Evolutionary conservation across 2,888 invertebrate genomes (phyloP).

Genomic region (Tillus elongatus): DNA sequence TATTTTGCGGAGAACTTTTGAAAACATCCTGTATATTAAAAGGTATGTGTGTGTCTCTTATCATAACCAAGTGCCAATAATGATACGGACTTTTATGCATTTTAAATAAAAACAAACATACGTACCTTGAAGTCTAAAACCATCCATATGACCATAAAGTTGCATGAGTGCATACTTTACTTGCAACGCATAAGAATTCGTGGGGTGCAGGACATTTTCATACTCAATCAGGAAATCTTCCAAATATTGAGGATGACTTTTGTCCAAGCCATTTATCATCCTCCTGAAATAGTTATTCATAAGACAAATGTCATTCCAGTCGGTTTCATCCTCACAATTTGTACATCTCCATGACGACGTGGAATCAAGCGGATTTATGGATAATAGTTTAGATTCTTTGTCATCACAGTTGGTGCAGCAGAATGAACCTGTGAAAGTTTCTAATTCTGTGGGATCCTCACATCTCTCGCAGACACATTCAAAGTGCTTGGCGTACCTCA

Average conservation of each 20-base stretch:
- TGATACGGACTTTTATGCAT: too few species aligned
- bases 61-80: too few species aligned
- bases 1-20: too few species aligned
- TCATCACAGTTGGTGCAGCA: slow-evolving; percentile 44
- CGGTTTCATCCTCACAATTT: slow-evolving; percentile 49
- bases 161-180: slow-evolving; percentile 60
- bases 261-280: slow-evolving; percentile 49
- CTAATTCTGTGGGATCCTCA: slow-evolving; percentile 57
- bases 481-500: slow-evolving; percentile 55
- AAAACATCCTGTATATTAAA: too few species aligned
- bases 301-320: slow-evolving; percentile 51
- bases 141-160: too few species aligned
- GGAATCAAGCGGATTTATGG: slow-evolving; percentile 52
- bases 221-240: slow-evolving; percentile 56
- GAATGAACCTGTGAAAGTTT: slow-evolving; percentile 48
- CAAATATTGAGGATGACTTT: slow-evolving; percentile 44
- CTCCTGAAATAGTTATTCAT: slow-evolving; percentile 54
- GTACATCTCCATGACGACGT: slow-evolving; percentile 55
- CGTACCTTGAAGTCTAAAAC: too few species aligned
- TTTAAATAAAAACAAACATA: too few species aligned
- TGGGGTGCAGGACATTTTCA: slow-evolving; percentile 52
- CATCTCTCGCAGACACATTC: slow-evolving; percentile 58
- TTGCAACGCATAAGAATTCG: slow-evolving; percentile 55
- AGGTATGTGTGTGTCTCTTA: too few species aligned
- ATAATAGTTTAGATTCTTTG: slow-evolving; percentile 47